Percentiles rank a stretch among this genome's conserved stretches.
These are phyloP conservation scores for Hydrochoerus hydrochaeris DNA, from an alignment of 2,113 vertebrate species.

Conservation along the genomic window DNA sequence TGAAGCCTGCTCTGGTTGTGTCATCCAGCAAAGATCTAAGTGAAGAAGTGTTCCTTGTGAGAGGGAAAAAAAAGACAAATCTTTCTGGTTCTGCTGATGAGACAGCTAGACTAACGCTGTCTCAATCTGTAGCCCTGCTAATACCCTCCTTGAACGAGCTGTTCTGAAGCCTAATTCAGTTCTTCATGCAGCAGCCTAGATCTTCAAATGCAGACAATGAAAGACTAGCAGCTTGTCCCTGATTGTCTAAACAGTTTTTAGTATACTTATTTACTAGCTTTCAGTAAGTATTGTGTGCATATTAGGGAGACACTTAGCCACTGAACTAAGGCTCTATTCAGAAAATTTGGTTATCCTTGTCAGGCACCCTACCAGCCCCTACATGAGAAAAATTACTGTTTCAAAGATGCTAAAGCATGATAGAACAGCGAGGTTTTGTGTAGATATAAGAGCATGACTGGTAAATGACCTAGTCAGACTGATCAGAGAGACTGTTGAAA, in stretches of 20 bases:
- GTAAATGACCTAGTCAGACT: not conserved
- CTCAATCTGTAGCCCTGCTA: not conserved
- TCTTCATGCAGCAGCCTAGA: not conserved
- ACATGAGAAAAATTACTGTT: not conserved
- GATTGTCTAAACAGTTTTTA: not conserved
- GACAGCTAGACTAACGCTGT: not conserved
- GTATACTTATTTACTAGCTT: not conserved
- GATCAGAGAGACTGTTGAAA: not conserved
- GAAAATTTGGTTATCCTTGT: slow-evolving; percentile 6
- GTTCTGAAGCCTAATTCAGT: not conserved
- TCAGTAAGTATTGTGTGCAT: not conserved
- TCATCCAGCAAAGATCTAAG: not conserved
- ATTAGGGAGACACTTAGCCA: not conserved
- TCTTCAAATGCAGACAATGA: not conserved
- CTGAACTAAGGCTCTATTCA: slow-evolving; percentile 18
- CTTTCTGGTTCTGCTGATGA: not conserved
- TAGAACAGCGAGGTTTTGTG: not conserved
- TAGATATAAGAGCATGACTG: not conserved
- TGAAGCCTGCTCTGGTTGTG: slow-evolving; percentile 47
- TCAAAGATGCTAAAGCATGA: not conserved
- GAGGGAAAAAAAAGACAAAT: not conserved
- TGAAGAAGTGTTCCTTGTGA: not conserved
- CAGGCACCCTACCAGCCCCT: not conserved
- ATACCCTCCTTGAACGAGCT: not conserved
- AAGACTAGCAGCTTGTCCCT: not conserved